These are phyloP conservation scores for Heliconius ethilla DNA, from an alignment of 2,888 invertebrate genomes.

Conservation along the genomic window DNA sequence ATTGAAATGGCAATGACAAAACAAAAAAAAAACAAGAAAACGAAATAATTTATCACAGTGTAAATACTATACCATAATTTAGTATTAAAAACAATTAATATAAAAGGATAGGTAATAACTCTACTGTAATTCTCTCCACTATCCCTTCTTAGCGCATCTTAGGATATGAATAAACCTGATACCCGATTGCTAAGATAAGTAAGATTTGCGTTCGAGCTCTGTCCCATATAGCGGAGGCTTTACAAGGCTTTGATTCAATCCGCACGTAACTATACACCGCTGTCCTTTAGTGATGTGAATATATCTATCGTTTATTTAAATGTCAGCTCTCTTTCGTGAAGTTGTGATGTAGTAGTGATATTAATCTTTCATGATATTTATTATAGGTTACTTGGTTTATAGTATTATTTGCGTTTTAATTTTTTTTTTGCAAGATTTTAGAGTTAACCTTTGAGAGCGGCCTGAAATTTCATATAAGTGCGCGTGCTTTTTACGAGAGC, in stretches of 20 bases:
- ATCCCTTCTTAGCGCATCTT: conserved; percentile 17
- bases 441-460: too few species aligned
- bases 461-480: too few species aligned
- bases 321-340: conserved; percentile 11
- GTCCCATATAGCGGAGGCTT: conserved; percentile 61
- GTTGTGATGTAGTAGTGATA: conserved; percentile 1
- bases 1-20: background rate
- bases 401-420: background rate
- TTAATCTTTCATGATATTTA: background rate
- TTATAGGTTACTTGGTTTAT: background rate
- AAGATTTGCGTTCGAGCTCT: conserved; percentile 41
- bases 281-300: conserved; percentile 51
- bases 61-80: background rate
- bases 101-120: background rate
- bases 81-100: background rate
- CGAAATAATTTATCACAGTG: background rate
- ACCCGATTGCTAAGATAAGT: conserved; percentile 43
- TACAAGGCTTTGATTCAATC: conserved; percentile 68
- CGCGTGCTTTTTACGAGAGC: too few species aligned
- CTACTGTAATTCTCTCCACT: background rate
- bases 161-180: conserved; percentile 44
- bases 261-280: conserved; percentile 68
- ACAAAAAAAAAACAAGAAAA: background rate
- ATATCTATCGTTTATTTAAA: conserved; percentile 50
- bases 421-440: background rate